Base-by-base conservation (phyloP, 2,888 invertebrate genomes). In the Agrotis exclamationis region DNA sequence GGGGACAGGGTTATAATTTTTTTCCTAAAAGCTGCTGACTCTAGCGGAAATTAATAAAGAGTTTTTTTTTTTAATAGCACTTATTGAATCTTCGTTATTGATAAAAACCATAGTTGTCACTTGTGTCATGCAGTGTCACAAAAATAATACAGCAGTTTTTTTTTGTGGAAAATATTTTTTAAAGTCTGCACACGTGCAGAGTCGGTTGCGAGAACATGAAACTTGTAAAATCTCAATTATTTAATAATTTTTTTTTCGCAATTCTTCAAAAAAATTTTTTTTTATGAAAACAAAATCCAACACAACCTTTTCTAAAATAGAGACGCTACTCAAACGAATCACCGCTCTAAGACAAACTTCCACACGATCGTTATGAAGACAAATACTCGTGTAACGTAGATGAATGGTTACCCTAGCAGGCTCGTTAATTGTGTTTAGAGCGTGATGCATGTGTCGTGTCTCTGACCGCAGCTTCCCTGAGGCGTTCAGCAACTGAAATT, bases 351-450 rank as follows among this genome's bases (percentile, higher is more conserved):
- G 28, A 28, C 20, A 7, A 24, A 68, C 62, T 68, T 81, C 80
- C 82, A 78, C 80, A 70, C 77, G 74, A 80, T 76, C 67, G 64
- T 85, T 84, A 85, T 83, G 83, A 85, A 85, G 86, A 86, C 76
- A 85, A 85, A 85, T 80, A 74, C 62, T 63, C 53, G 58, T 70
- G 79, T 85, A 80, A 85, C 85, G 62, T 79, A 78, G 81, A 71
- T 74, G 80, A 82, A 85, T 87, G 85, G 84, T 83, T 82, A 85
- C 89, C 90, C 89, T 90, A 85, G 65, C 80, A 59, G 79, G 79
- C 85, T 89, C 90, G 89, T 93, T 92, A 93, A 93, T 93, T 90
- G 89, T 88, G 87, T 91, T 93, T 92, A 91, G 89, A 82, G 84
- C 85, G 86, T 90, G 92, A 93, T 92, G 92, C 91, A 90, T 89